Conservation (phyloP, 1,140 invertebrate genomes). For the Cydia splendana region DNA sequence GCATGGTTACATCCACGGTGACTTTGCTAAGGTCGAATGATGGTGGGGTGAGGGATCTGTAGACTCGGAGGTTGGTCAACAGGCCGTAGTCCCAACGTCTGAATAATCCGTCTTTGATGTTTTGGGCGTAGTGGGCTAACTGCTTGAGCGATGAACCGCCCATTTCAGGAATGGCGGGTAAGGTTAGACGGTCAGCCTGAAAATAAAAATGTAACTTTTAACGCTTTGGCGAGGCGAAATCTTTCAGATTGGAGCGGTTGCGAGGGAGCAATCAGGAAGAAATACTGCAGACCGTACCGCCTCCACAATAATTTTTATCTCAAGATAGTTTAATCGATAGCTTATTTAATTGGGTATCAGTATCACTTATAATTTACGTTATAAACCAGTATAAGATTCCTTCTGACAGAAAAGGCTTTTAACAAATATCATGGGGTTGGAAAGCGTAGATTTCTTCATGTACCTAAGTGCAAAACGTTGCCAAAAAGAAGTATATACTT, state of each 20-base stretch:
- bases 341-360: background rate
- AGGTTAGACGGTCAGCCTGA: background rate
- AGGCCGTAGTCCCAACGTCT: constrained; percentile 55
- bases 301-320: background rate
- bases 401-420: too few species aligned
- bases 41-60: constrained; percentile 51
- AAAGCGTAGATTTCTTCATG: too few species aligned
- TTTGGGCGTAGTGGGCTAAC: constrained; percentile 65
- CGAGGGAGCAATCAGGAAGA: too few species aligned
- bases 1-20: constrained; percentile 55
- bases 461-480: too few species aligned
- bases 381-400: too few species aligned
- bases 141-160: constrained; percentile 61
- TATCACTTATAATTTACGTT: background rate
- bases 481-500: background rate
- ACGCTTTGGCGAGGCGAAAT: background rate
- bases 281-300: too few species aligned
- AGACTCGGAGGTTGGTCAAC: constrained; percentile 45
- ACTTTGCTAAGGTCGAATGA: constrained; percentile 54
- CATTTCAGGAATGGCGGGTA: constrained; percentile 31
- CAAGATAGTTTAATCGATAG: background rate
- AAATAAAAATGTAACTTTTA: background rate
- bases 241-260: background rate
- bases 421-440: too few species aligned
- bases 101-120: constrained; percentile 59